A percentile compares a stretch with the other conserved stretches of the same genome.
Conservation (phyloP, 2,797 vertebrate species). For the Urophycis tenuis region DNA sequence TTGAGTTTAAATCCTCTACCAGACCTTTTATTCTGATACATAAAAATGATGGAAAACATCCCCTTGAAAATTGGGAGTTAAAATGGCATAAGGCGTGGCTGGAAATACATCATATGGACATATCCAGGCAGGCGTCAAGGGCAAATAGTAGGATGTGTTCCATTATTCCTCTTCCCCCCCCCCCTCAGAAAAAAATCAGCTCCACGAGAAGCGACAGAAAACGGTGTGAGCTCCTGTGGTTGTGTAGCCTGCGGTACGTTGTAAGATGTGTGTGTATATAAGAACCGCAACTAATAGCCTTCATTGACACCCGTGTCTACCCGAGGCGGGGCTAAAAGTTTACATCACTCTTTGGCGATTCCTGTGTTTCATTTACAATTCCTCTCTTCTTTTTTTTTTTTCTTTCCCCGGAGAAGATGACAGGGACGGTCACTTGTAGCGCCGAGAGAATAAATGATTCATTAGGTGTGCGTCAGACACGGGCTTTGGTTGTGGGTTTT, state of each 20-base stretch:
- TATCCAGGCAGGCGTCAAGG: neutral
- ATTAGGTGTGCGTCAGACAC: neutral
- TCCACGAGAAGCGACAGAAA: neutral
- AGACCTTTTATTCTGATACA: neutral
- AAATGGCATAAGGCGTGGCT: neutral
- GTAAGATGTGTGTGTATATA: neutral
- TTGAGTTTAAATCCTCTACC: neutral
- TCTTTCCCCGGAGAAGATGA: neutral
- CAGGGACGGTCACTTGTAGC: neutral
- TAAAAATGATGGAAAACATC: constrained; percentile 1
- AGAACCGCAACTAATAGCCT: neutral
- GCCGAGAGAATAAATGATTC: neutral
- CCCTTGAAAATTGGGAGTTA: neutral
- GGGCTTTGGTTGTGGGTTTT: constrained; percentile 2
- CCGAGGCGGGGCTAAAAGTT: neutral
- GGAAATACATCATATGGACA: neutral
- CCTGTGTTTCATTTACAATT: neutral
- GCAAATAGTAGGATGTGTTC: neutral
- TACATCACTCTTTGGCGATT: neutral
- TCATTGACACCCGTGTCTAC: neutral
- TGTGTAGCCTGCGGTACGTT: neutral
- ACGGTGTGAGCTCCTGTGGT: neutral
- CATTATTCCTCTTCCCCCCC: neutral
- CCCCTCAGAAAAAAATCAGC: neutral
- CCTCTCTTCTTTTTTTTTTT: neutral